Conservation (phyloP, 2,888 invertebrate genomes). For the Onchidella celtica region DNA sequence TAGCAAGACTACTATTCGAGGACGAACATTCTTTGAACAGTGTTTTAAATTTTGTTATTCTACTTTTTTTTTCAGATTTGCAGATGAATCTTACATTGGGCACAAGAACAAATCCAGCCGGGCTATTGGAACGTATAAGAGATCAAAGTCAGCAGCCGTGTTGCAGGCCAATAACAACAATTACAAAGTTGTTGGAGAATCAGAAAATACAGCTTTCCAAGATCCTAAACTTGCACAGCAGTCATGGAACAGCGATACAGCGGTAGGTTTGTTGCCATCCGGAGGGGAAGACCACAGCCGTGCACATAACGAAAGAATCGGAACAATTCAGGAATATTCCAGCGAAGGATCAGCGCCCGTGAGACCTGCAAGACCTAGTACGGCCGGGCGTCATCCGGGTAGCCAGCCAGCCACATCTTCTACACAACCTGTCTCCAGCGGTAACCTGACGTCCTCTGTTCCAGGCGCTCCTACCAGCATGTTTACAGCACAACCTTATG, state of each 20-base stretch:
- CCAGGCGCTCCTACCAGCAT: not conserved
- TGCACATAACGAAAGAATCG: not conserved
- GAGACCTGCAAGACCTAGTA: conserved; percentile 23
- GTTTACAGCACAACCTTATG: conserved; percentile 5
- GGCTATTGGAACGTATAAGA: conserved; percentile 68
- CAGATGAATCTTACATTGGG: conserved; percentile 63
- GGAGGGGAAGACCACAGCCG: not conserved
- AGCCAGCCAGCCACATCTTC: not conserved
- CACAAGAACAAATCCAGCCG: conserved; percentile 65
- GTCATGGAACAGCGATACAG: conserved; percentile 58
- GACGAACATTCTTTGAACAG: no score
- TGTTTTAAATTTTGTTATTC: not conserved
- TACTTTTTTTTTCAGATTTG: conserved; percentile 4
- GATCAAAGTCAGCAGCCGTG: conserved; percentile 66
- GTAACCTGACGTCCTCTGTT: not conserved
- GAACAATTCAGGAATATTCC: not conserved
- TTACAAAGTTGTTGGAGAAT: conserved; percentile 40
- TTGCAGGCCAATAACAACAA: conserved; percentile 48
- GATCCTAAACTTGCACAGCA: conserved; percentile 38
- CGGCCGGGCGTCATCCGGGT: not conserved
- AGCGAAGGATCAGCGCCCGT: conserved; percentile 6
- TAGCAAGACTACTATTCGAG: no score
- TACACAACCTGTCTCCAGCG: not conserved
- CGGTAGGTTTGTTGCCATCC: conserved; percentile 16
- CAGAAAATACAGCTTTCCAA: conserved; percentile 10